phyloP scores from a whole-genome alignment of 92 coral and sea anemone species.

The Porites cylindrica region DNA sequence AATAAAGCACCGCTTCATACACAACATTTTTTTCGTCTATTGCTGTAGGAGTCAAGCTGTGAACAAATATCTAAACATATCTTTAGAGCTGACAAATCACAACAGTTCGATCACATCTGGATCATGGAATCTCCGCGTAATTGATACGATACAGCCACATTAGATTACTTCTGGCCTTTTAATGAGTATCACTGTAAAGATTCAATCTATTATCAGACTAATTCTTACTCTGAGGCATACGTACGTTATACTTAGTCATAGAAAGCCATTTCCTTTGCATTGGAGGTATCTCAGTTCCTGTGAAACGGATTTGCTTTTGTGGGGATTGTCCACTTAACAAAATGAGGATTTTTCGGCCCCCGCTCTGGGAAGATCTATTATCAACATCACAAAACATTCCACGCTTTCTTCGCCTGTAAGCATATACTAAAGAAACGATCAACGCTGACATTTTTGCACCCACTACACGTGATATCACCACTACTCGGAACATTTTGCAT shows the following conservation, averaged over 20 bases:
- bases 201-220: neutral
- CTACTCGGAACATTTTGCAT: neutral
- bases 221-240: slow-evolving; percentile 11
- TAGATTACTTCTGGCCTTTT: slow-evolving; percentile 14
- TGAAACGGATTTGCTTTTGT: neutral
- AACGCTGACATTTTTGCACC: neutral
- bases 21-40: neutral
- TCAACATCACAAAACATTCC: slow-evolving; percentile 14
- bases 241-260: neutral
- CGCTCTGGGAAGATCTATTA: slow-evolving; percentile 9
- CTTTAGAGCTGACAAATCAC: slow-evolving; percentile 5
- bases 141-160: neutral
- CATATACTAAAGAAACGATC: slow-evolving; percentile 3
- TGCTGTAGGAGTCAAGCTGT: neutral
- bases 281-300: slow-evolving; percentile 5
- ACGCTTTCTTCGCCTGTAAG: slow-evolving; percentile 35
- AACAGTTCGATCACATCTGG: slow-evolving; percentile 5
- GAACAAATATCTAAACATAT: neutral
- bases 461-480: neutral
- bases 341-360: neutral
- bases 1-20: neutral
- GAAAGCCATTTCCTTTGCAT: slow-evolving; percentile 3
- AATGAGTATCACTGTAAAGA: slow-evolving; percentile 11
- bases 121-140: slow-evolving; percentile 17
- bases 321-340: neutral